Conservation (phyloP, 53 echinoderm and acorn worm species). For the Glandiceps talaboti region DNA sequence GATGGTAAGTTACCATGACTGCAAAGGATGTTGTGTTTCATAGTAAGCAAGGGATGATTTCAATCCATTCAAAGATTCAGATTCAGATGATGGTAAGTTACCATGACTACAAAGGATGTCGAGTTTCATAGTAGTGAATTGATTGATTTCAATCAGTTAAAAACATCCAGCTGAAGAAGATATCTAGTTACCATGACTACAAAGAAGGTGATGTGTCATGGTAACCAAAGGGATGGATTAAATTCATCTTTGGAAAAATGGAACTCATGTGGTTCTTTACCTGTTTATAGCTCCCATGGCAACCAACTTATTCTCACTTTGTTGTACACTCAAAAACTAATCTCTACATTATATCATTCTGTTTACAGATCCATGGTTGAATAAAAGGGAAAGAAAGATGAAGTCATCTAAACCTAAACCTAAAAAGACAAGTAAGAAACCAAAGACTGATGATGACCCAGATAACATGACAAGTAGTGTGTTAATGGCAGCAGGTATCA, state of each 20-base stretch:
- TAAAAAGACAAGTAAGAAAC: slow-evolving; percentile 41
- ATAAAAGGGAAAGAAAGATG: slow-evolving; percentile 36
- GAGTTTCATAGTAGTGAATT: no score
- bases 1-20: slow-evolving; percentile 41
- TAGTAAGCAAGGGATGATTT: slow-evolving; percentile 10
- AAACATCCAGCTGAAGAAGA: no score
- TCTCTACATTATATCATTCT: no score
- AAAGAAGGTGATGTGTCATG: no score
- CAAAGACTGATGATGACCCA: slow-evolving; percentile 7
- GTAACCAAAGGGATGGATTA: no score
- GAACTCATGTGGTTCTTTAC: no score
- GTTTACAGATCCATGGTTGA: slow-evolving; percentile 76
- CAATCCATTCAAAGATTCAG: slow-evolving; percentile 83
- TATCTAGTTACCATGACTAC: no score
- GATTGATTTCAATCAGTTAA: no score
- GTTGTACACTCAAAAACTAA: no score
- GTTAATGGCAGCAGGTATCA: slow-evolving; percentile 64
- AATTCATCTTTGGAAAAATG: no score
- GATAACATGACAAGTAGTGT: slow-evolving; percentile 50
- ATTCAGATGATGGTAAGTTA: slow-evolving; percentile 73
- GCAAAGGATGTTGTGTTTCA: neutral
- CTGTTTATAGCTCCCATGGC: no score
- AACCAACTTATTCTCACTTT: no score
- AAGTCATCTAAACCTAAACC: slow-evolving; percentile 37
- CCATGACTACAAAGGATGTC: neutral